Evolutionary conservation across 2,888 invertebrate species (phyloP), one percentile per base, ranked within the genome.

Genomic region (Caenorhabditis imperialis): DNA sequence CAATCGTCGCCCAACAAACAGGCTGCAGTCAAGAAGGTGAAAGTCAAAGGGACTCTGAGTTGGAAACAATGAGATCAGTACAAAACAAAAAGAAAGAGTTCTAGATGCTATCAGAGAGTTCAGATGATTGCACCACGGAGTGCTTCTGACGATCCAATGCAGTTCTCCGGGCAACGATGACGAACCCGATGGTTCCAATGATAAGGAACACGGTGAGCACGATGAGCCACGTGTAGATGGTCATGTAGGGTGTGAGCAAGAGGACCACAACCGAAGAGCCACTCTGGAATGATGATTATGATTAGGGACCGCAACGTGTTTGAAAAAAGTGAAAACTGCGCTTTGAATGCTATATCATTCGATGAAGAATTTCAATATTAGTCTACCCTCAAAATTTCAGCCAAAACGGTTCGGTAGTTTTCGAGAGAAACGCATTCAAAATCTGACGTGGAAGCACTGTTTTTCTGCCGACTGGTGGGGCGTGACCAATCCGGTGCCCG

Each of bases 201-300:
- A 79, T 40, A 6, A 79, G 76, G 55, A 67, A 71, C 23, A 71
- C 38, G 16, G 74, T 51, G 6, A 79, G 71, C n/a, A 75, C 72
- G 10, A 47, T 48, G 4, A 72, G 53, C 79, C 79, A 79, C 12
- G 51, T 67, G 63, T 60, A 50, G 35, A 79, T 71, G 18, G 65
- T 74, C 76, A 79, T 77, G 54, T 75, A 75, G 8, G 79, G 76
- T 7, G 79, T 74, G 8, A 79, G 69, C 20, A 77, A 63, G 18
- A 79, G 75, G 23, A 75, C 74, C 2, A 77, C 53, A 2, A 70
- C 73, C 1, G 79, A 79, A 35, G 75, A 72, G 27, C 60, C 76
- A 47, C 79, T 76, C 76, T 78, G 76, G 37, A 76, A 73, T n/a
- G n/a, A n/a, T n/a, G n/a, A n/a, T n/a, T n/a, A n/a, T n/a, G n/a